These are phyloP conservation scores for Manis pentadactyla DNA, from an alignment of 2,797 vertebrate genomes.

Conservation along the genomic window DNA sequence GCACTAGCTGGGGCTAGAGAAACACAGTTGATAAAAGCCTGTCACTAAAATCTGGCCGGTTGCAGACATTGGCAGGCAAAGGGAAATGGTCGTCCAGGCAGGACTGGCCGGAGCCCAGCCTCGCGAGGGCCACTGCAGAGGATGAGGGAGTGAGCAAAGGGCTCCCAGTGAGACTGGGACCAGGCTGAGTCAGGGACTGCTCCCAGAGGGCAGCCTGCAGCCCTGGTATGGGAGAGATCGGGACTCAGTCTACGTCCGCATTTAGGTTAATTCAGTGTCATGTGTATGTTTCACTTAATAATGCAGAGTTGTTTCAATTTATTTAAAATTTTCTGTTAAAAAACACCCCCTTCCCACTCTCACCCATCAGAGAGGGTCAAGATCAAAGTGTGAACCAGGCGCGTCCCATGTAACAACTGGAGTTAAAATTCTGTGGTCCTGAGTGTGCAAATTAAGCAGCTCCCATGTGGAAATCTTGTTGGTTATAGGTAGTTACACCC, in stretches of 20 bases:
- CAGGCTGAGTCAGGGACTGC: not conserved
- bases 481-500: not conserved
- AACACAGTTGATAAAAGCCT: not conserved
- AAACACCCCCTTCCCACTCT: not conserved
- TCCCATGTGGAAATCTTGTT: not conserved
- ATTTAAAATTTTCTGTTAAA: not conserved
- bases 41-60: not conserved
- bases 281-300: not conserved
- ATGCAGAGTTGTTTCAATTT: not conserved
- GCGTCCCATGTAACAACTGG: not conserved
- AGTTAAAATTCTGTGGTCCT: not conserved
- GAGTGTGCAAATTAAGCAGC: not conserved
- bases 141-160: not conserved
- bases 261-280: not conserved
- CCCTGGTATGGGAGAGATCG: not conserved
- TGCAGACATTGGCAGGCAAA: not conserved
- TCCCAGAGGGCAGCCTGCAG: not conserved
- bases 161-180: not conserved
- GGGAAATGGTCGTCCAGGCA: not conserved
- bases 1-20: not conserved
- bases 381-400: not conserved
- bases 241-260: not conserved
- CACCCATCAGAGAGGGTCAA: not conserved
- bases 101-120: not conserved
- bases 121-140: not conserved